phyloP scores from a whole-genome alignment of 2,888 invertebrate species.

The Diachrysia chrysitis region DNA sequence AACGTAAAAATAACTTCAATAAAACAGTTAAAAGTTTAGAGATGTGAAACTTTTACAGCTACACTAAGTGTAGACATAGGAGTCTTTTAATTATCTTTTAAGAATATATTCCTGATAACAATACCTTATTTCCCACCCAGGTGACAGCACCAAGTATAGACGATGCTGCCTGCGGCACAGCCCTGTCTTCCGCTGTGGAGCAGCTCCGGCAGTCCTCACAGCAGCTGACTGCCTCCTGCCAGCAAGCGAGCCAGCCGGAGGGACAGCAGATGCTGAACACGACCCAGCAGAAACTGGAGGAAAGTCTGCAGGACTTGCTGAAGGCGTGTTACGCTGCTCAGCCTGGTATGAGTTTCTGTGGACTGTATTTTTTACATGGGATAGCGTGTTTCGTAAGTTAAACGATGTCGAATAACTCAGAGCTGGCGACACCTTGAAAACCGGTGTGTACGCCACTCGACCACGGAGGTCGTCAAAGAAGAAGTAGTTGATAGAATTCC shows the following conservation, averaged over 20 bases:
- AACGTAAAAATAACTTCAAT: too few species aligned
- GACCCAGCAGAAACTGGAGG: conserved; percentile 49
- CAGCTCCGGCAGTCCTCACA: conserved; percentile 43
- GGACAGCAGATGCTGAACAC: conserved; percentile 50
- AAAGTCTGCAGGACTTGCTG: conserved; percentile 53
- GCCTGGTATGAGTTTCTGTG: conserved; percentile 10
- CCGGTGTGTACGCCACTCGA: too few species aligned
- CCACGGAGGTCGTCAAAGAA: too few species aligned
- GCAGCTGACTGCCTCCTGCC: conserved; percentile 49
- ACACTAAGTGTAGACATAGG: too few species aligned
- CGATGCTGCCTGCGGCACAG: conserved; percentile 58
- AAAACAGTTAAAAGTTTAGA: too few species aligned
- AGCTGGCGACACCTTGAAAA: too few species aligned
- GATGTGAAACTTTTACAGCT: background rate
- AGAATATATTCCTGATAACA: too few species aligned
- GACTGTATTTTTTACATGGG: too few species aligned
- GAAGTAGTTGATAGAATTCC: too few species aligned
- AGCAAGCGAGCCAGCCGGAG: conserved; percentile 26
- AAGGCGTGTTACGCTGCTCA: conserved; percentile 49
- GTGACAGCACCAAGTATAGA: conserved; percentile 62
- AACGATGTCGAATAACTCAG: too few species aligned
- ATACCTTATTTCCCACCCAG: conserved; percentile 43
- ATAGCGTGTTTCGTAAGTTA: too few species aligned
- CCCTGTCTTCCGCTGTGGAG: conserved; percentile 37
- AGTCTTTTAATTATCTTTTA: too few species aligned